Evolutionary conservation across 2,113 vertebrate species (phyloP), one percentile per base, ranked within the genome.

Genomic region (Motacilla alba): DNA sequence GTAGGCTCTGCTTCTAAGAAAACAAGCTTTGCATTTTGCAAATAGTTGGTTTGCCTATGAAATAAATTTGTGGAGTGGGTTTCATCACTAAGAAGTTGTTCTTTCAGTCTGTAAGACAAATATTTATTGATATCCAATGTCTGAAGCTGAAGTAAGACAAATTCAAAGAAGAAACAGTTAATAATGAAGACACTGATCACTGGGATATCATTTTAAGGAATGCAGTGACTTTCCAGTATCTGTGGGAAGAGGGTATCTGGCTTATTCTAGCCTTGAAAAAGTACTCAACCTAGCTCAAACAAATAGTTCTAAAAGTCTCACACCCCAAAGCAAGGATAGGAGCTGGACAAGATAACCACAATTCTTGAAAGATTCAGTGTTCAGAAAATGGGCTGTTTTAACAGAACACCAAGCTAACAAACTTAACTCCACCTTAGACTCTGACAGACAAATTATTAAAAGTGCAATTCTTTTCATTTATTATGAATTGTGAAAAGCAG

Each of bases 21-120:
- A 94, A 96, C 73, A 90, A 78, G 60, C n/a, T 96, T 87, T 94
- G 90, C 92, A 90, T 94, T 88, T 88, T 90, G 68, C 85, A 75
- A 23, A 89, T 44, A 83, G 72, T 59, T 63, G 9, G 26, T 83
- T 1, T 80, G 72, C 64, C 63, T 41, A 15, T 3, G 15, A 85
- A 90, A 79, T 80, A 35, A 55, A 63, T 66, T 64, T 73, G 73
- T 31, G 35, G 12, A 50, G 78, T 33, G 43, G 31, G 49, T 93
- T 92, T 83, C 44, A 66, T 21, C 50, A 53, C 53, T 24, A 75
- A 83, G 83, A 84, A 86, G 94, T 96, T 95, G 31, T 4, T 11
- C 52, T 56, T 89, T 68, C 49, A 74, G n/a, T n/a, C 63, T 63
- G 1, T 22, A 73, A 73, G 50, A 79, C 53, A 95, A 85, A 77